Evolutionary conservation across 2,797 vertebrate genomes (phyloP).

Genomic region (Hippoglossus hippoglossus): DNA sequence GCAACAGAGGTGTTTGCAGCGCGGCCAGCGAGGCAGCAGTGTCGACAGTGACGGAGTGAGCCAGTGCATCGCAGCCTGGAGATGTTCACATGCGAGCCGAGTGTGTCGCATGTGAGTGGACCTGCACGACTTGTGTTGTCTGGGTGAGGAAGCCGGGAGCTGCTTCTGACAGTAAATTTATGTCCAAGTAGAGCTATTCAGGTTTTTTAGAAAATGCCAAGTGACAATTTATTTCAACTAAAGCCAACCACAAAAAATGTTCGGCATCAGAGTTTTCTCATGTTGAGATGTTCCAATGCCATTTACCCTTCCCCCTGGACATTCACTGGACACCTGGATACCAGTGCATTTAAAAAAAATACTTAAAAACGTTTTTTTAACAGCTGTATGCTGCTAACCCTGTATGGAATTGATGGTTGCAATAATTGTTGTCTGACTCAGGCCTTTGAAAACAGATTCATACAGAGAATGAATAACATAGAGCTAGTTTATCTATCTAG

Average conservation of each 20-base stretch:
- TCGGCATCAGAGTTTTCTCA: too few species aligned
- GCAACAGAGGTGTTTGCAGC: constrained; percentile 7
- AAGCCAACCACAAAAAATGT: not conserved
- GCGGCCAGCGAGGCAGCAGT: not conserved
- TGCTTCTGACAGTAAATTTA: not conserved
- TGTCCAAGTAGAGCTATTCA: not conserved
- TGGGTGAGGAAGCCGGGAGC: not conserved
- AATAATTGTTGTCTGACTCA: too few species aligned
- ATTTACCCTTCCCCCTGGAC: too few species aligned
- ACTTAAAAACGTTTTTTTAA: too few species aligned
- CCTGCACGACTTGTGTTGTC: not conserved
- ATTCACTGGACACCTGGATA: too few species aligned
- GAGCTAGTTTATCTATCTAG: too few species aligned
- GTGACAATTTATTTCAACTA: not conserved
- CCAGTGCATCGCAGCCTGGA: not conserved
- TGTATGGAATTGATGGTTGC: too few species aligned
- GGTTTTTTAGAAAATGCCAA: not conserved
- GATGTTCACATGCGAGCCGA: not conserved
- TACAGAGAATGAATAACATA: too few species aligned
- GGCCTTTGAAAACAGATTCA: too few species aligned
- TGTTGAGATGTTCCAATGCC: too few species aligned
- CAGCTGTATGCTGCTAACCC: too few species aligned
- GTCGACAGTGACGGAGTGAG: constrained; percentile 6
- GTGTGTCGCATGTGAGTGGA: not conserved
- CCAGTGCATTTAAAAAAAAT: too few species aligned